Evolutionary conservation across 2,888 invertebrate species (phyloP).

Genomic region (Heliconius aoede): DNA sequence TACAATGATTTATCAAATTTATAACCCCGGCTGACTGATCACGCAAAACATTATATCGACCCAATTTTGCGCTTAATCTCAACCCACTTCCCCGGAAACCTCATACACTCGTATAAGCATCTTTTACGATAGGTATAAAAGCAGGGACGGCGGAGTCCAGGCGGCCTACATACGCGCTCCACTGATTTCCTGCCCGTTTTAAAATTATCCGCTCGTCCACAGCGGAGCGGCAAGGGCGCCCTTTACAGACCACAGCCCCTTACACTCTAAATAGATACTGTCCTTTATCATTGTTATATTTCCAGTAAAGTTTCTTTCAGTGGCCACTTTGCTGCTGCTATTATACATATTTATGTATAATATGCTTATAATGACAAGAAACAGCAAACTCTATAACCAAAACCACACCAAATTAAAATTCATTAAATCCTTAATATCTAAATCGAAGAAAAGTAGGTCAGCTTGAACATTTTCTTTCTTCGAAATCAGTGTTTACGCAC

Average conservation of each 20-base stretch:
- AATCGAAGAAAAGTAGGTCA: slow-evolving; percentile 13
- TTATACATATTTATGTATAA: not conserved
- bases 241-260: slow-evolving; percentile 76
- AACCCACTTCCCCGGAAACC: slow-evolving; percentile 78
- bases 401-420: no score
- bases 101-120: slow-evolving; percentile 54
- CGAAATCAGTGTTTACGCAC: slow-evolving; percentile 6
- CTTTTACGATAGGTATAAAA: slow-evolving; percentile 74
- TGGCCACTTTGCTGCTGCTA: not conserved
- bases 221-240: slow-evolving; percentile 76
- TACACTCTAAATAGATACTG: slow-evolving; percentile 53
- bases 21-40: slow-evolving; percentile 41
- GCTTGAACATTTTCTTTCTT: not conserved
- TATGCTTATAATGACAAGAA: not conserved
- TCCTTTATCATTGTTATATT: slow-evolving; percentile 28
- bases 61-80: slow-evolving; percentile 68
- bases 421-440: not conserved
- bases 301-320: slow-evolving; percentile 17
- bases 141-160: slow-evolving; percentile 67
- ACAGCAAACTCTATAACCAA: not conserved
- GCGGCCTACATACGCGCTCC: slow-evolving; percentile 78
- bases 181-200: slow-evolving; percentile 78
- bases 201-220: slow-evolving; percentile 76
- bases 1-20: not conserved
- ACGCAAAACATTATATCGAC: slow-evolving; percentile 63